Conservation (phyloP, 2,113 vertebrate species). For the Plecturocebus donacophilus region DNA sequence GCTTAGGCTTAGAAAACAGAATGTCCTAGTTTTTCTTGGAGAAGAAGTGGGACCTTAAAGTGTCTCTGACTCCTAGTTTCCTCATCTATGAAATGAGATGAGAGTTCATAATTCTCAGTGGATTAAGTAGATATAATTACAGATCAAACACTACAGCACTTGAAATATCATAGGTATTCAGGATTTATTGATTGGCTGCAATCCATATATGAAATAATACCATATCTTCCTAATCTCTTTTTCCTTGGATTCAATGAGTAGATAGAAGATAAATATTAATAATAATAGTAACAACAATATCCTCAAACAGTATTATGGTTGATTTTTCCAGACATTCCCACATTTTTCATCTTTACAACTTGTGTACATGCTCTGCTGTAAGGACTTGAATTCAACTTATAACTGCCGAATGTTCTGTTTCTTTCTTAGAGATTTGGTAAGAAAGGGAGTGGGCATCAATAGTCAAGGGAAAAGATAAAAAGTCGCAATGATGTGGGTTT, state of each 20-base stretch:
- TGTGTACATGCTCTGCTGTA: background rate
- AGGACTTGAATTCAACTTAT: background rate
- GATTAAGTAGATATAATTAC: background rate
- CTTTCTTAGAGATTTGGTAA: background rate
- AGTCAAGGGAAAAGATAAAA: background rate
- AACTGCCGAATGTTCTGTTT: background rate
- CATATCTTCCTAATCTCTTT: background rate
- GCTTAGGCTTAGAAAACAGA: background rate
- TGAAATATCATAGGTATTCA: background rate
- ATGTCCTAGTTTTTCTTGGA: background rate
- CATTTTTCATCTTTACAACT: background rate
- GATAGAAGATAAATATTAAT: background rate
- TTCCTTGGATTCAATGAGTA: background rate
- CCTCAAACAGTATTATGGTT: background rate
- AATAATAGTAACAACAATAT: background rate
- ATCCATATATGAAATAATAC: background rate
- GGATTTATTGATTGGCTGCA: background rate
- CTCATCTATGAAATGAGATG: constrained; percentile 1
- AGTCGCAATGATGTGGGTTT: background rate
- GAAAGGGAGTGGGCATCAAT: background rate
- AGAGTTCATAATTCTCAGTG: background rate
- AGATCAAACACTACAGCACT: background rate
- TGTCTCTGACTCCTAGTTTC: background rate
- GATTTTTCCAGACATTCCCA: background rate
- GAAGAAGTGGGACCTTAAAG: background rate